Evolutionary conservation across 2,888 invertebrate genomes (phyloP).

Genomic region (Epistrophella euchroma): DNA sequence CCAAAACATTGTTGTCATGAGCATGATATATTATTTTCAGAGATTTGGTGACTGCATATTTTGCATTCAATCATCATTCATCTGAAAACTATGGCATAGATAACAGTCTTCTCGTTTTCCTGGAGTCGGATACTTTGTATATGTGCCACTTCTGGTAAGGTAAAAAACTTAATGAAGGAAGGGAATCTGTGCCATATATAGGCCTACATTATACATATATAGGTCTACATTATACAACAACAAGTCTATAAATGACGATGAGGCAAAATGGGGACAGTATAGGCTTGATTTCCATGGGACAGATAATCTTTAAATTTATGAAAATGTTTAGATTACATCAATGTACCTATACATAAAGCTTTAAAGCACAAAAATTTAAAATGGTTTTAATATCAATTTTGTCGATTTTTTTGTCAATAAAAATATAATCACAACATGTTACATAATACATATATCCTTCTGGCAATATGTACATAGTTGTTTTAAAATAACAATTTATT

Average conservation of each 20-base stretch:
- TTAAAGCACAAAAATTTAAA: no score
- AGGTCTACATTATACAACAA: not conserved
- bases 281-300: not conserved
- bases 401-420: not conserved
- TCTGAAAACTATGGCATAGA: slow-evolving; percentile 7
- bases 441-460: not conserved
- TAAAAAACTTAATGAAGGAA: not conserved
- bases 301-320: not conserved
- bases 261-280: not conserved
- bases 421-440: not conserved
- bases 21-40: slow-evolving; percentile 28
- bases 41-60: slow-evolving; percentile 27
- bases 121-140: slow-evolving; percentile 5
- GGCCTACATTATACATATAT: no score
- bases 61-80: slow-evolving; percentile 32
- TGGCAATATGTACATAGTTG: no score
- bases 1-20: slow-evolving; percentile 19
- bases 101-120: slow-evolving; percentile 3
- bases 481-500: not conserved
- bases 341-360: no score
- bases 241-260: not conserved
- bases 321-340: not conserved
- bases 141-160: not conserved
- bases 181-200: not conserved
- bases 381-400: no score